phyloP scores from a whole-genome alignment of 2,888 invertebrate genomes.

The Andrena hattorfiana region DNA sequence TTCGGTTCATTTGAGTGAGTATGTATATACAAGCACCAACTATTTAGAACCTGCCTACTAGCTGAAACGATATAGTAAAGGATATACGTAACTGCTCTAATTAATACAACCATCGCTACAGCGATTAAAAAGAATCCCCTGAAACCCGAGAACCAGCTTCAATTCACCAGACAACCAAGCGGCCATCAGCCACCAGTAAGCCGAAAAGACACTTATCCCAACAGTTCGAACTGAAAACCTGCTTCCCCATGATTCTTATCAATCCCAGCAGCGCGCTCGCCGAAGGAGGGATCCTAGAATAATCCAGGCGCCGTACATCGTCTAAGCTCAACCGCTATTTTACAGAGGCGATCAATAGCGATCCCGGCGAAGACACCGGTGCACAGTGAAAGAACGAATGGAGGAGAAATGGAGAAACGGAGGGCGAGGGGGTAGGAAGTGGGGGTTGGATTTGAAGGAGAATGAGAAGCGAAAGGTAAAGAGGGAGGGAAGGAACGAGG shows the following conservation, averaged over 20 bases:
- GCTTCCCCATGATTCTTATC: conserved; percentile 50
- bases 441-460: conserved; percentile 7
- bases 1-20: no score
- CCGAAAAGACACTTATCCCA: conserved; percentile 19
- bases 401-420: conserved; percentile 16
- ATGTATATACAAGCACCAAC: no score
- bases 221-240: not conserved
- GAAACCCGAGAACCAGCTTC: no score
- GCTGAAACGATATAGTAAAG: no score
- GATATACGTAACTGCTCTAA: no score
- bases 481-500: conserved; percentile 16
- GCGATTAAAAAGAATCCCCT: no score
- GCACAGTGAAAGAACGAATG: conserved; percentile 39
- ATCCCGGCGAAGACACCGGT: conserved; percentile 54
- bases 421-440: not conserved
- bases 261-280: conserved; percentile 30
- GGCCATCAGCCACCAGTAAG: not conserved
- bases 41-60: no score
- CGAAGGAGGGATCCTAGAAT: conserved; percentile 44
- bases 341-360: conserved; percentile 63
- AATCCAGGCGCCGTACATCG: conserved; percentile 49
- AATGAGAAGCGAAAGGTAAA: conserved; percentile 31
- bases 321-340: conserved; percentile 63
- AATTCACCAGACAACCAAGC: not conserved
- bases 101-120: no score